phyloP scores from a whole-genome alignment of 2,113 vertebrate genomes.

The Anas platyrhynchos region DNA sequence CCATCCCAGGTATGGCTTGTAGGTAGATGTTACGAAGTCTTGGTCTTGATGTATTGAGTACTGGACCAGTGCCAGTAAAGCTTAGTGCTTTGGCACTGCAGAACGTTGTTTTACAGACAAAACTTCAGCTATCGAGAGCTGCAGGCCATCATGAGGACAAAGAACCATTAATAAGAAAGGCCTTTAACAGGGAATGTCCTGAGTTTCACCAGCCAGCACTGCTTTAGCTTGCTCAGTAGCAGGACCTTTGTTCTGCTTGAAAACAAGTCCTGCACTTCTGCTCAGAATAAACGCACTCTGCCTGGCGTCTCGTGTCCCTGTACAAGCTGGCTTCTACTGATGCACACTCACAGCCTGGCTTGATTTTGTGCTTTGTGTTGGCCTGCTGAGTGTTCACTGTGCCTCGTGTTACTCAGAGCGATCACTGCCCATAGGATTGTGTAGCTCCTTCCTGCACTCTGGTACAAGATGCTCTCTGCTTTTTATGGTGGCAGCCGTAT shows the following conservation, averaged over 20 bases:
- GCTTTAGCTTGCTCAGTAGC: not conserved
- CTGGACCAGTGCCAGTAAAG: not conserved
- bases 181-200: not conserved
- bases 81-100: not conserved
- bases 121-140: not conserved
- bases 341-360: not conserved
- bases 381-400: not conserved
- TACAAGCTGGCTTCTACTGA: not conserved
- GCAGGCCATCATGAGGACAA: not conserved
- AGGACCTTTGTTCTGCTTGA: not conserved
- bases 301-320: not conserved
- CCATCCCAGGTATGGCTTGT: not conserved
- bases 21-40: not conserved
- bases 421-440: not conserved
- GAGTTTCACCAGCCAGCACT: not conserved
- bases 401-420: not conserved
- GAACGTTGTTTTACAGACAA: not conserved
- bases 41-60: not conserved
- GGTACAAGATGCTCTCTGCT: not conserved
- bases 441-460: not conserved
- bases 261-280: not conserved
- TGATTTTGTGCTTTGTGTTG: not conserved
- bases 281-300: not conserved
- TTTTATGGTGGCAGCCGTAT: not conserved
- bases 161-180: not conserved